A percentile compares a stretch with the other conserved stretches of the same genome.
These are phyloP conservation scores for Bugulina stolonifera DNA, from an alignment of 2,888 invertebrate species.

Conservation along the genomic window DNA sequence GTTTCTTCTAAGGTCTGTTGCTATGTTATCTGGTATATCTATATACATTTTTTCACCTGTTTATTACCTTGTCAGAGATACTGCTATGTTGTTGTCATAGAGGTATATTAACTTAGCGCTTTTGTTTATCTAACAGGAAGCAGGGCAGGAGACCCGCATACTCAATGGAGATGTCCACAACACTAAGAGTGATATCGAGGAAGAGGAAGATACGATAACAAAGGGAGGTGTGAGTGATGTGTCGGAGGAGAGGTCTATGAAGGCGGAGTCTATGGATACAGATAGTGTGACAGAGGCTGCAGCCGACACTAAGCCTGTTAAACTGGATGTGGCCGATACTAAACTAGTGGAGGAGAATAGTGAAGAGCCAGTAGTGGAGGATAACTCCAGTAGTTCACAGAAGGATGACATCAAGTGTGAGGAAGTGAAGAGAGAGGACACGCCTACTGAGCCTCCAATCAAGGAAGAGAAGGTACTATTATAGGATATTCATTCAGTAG, in stretches of 20 bases:
- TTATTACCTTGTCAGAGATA: no score
- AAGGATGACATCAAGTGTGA: slow-evolving; percentile 35
- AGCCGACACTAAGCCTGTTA: background rate
- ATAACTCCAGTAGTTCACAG: background rate
- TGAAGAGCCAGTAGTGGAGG: background rate
- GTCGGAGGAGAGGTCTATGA: no score
- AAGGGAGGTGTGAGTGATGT: no score
- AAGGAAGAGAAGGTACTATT: background rate
- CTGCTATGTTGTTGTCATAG: no score
- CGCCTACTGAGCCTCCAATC: slow-evolving; percentile 25
- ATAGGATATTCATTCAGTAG: no score
- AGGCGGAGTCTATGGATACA: background rate
- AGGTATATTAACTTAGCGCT: no score
- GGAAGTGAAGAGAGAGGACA: slow-evolving; percentile 35
- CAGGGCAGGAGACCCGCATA: background rate
- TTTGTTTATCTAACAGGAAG: no score
- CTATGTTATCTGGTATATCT: no score
- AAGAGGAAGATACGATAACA: background rate
- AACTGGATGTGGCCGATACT: background rate
- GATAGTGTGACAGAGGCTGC: background rate
- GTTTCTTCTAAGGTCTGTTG: no score
- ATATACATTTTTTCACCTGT: no score
- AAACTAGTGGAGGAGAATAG: no score
- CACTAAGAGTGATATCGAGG: slow-evolving; percentile 13
- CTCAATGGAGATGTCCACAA: slow-evolving; percentile 13